These are phyloP conservation scores for Hetaerina titia DNA, from an alignment of 2,888 invertebrate species.

Conservation along the genomic window DNA sequence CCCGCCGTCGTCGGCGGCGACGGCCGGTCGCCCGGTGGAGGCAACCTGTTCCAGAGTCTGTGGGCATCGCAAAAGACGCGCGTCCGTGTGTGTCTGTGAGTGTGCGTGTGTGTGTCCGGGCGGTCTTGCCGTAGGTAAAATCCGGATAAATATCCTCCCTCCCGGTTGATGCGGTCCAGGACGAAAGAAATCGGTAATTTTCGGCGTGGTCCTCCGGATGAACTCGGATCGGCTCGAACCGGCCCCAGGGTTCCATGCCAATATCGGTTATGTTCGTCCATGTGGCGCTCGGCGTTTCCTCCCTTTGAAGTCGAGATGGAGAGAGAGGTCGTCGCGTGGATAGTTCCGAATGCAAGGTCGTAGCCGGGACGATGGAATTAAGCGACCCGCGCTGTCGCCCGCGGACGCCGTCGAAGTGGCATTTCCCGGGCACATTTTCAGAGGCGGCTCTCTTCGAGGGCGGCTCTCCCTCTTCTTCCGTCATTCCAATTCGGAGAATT, in stretches of 20 bases:
- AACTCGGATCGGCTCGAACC: not conserved
- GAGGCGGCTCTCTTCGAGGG: not conserved
- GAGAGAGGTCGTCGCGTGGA: not conserved
- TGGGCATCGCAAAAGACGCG: conserved; percentile 12
- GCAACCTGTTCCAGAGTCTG: conserved; percentile 49
- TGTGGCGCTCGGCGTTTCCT: not conserved
- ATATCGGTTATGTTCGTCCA: not conserved
- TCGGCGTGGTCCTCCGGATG: not conserved
- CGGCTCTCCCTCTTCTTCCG: too few species aligned
- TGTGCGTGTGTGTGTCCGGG: not conserved
- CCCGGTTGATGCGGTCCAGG: not conserved
- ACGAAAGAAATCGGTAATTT: not conserved
- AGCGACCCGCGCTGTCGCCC: not conserved
- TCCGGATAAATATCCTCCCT: not conserved
- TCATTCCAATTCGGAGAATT: not conserved
- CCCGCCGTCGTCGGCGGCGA: not conserved
- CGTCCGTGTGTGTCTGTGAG: not conserved
- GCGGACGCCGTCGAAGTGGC: not conserved
- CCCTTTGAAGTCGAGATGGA: not conserved
- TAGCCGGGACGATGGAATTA: not conserved
- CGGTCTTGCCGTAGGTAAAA: not conserved
- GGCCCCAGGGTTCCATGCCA: not conserved
- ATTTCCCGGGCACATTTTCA: not conserved
- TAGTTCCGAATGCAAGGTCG: not conserved
- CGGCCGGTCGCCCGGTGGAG: conserved; percentile 48